These are phyloP conservation scores for Platysteira castanea DNA, from an alignment of 2,113 vertebrate genomes.

Conservation along the genomic window DNA sequence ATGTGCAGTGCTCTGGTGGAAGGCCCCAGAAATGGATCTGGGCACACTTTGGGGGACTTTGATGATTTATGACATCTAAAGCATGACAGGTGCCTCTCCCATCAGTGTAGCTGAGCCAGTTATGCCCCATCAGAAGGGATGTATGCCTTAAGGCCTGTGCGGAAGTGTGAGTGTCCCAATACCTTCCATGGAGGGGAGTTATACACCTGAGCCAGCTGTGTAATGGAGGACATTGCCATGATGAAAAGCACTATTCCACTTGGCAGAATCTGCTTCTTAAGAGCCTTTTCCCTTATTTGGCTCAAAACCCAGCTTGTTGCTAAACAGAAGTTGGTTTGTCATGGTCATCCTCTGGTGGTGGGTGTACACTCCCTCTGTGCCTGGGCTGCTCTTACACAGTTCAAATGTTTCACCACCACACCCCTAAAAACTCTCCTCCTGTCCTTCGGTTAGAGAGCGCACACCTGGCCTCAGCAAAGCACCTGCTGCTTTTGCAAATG, in stretches of 20 bases:
- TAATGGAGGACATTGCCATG: neutral
- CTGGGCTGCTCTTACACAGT: neutral
- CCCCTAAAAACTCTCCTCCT: neutral
- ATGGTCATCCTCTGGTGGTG: neutral
- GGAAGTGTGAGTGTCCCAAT: neutral
- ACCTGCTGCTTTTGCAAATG: neutral
- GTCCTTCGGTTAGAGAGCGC: neutral
- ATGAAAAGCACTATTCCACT: neutral
- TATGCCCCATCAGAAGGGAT: neutral
- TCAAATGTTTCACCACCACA: neutral
- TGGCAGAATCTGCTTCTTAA: neutral
- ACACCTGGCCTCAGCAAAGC: neutral
- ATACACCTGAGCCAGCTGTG: neutral
- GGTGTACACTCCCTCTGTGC: neutral
- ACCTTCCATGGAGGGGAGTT: neutral
- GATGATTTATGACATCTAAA: no score
- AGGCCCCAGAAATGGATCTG: neutral
- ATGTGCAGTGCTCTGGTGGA: neutral
- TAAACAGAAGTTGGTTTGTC: neutral
- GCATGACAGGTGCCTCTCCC: neutral
- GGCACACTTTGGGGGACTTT: neutral
- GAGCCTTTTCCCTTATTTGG: neutral
- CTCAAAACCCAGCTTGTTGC: neutral
- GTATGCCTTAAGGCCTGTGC: neutral
- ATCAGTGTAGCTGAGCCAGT: neutral